Evolutionary conservation across 2,888 invertebrate genomes (phyloP).

Genomic region (Oligia latruncula): DNA sequence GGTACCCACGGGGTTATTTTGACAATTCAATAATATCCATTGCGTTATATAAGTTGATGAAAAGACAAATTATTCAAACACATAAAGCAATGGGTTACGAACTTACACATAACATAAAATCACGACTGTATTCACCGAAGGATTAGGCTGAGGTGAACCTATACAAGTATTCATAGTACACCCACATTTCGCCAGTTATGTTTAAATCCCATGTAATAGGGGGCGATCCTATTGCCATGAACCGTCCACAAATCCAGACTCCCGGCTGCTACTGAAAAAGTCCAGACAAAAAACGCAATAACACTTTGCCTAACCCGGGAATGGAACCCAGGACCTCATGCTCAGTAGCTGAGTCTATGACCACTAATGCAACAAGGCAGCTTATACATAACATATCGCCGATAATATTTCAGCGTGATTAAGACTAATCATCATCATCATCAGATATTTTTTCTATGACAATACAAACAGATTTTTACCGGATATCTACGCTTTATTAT

Average conservation of each 20-base stretch:
- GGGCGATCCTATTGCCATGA: not conserved
- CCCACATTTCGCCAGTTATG: not conserved
- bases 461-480: not conserved
- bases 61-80: not conserved
- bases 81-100: not conserved
- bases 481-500: not conserved
- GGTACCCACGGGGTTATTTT: not conserved
- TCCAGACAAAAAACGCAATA: not conserved
- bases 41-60: not conserved
- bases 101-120: not conserved
- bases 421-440: too few species aligned
- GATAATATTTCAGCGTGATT: not conserved
- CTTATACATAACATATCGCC: not conserved
- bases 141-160: not conserved
- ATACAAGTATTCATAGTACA: not conserved
- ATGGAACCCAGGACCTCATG: not conserved
- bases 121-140: not conserved
- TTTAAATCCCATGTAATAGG: not conserved
- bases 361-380: not conserved
- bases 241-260: not conserved
- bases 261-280: not conserved
- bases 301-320: not conserved
- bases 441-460: not conserved
- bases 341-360: not conserved
- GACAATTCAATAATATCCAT: not conserved